phyloP scores from a whole-genome alignment of 2,113 vertebrate species.

The Zeus faber region DNA sequence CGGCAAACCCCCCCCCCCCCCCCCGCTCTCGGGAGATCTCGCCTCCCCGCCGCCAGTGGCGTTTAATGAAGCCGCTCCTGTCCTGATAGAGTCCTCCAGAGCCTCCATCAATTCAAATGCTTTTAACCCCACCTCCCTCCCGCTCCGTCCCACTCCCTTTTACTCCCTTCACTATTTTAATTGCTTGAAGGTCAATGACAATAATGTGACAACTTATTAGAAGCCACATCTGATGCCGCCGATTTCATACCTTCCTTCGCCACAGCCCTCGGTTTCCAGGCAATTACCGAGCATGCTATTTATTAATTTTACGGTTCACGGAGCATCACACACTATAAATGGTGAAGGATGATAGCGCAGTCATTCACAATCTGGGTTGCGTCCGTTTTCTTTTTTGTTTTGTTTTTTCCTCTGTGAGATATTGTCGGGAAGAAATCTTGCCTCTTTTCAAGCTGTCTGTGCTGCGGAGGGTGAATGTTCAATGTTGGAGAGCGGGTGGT shows the following conservation, averaged over 20 bases:
- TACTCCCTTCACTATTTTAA: constrained; percentile 60
- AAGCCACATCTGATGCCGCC: constrained; percentile 69
- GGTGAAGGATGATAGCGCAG: constrained; percentile 71
- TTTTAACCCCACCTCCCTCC: constrained; percentile 19
- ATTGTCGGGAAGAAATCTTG: constrained; percentile 41
- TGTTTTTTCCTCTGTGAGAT: constrained; percentile 63
- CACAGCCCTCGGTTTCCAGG: constrained; percentile 70
- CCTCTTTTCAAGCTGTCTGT: constrained; percentile 36
- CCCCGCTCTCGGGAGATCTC: constrained; percentile 13
- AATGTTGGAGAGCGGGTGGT: too few species aligned
- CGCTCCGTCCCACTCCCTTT: neutral
- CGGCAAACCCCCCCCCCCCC: constrained; percentile 27
- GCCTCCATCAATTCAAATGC: constrained; percentile 46
- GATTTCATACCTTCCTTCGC: constrained; percentile 70
- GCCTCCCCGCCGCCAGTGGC: constrained; percentile 23
- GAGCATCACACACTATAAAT: constrained; percentile 76
- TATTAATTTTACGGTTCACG: constrained; percentile 80
- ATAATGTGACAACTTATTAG: constrained; percentile 80
- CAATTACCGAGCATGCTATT: constrained; percentile 79
- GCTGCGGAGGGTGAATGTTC: constrained; percentile 2
- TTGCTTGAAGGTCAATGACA: constrained; percentile 81
- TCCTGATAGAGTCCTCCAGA: constrained; percentile 49
- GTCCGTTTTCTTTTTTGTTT: constrained; percentile 69
- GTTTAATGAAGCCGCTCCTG: constrained; percentile 58
- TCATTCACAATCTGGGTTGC: constrained; percentile 62